Evolutionary conservation across 2,797 vertebrate genomes (phyloP).

Genomic region (Dipus sagitta): DNA sequence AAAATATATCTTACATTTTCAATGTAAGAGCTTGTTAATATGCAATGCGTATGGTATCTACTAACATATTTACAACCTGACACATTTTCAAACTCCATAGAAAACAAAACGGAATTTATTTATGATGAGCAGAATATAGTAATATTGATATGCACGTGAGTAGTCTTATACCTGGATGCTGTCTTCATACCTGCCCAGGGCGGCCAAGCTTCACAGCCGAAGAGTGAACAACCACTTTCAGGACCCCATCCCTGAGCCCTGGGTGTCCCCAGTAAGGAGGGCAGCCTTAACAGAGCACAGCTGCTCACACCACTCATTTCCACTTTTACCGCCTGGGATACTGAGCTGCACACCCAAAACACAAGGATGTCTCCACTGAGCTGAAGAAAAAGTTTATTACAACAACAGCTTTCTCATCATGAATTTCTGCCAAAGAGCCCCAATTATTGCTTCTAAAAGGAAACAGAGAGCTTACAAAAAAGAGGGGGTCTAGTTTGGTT

Average conservation of each 20-base stretch:
- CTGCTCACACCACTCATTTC: not conserved
- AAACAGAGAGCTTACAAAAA: not conserved
- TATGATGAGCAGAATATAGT: not conserved
- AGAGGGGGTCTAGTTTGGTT: not conserved
- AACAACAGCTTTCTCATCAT: not conserved
- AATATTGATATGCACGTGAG: not conserved
- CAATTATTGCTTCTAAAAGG: not conserved
- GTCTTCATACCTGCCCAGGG: not conserved
- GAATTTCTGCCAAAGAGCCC: not conserved
- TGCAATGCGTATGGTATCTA: not conserved
- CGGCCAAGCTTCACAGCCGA: not conserved
- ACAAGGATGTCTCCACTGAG: not conserved
- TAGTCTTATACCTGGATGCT: not conserved
- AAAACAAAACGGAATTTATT: not conserved
- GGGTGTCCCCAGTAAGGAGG: not conserved
- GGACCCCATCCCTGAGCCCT: not conserved
- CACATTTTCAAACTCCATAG: not conserved
- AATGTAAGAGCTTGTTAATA: not conserved
- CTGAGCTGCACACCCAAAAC: not conserved
- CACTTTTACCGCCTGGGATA: not conserved
- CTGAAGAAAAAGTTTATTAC: not conserved
- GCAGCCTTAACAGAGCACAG: not conserved
- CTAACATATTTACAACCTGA: not conserved
- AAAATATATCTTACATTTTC: not conserved
- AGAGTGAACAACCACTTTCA: fast-evolving